Base-by-base conservation (phyloP, 2,888 invertebrate genomes). In the Tinea pellionella region DNA sequence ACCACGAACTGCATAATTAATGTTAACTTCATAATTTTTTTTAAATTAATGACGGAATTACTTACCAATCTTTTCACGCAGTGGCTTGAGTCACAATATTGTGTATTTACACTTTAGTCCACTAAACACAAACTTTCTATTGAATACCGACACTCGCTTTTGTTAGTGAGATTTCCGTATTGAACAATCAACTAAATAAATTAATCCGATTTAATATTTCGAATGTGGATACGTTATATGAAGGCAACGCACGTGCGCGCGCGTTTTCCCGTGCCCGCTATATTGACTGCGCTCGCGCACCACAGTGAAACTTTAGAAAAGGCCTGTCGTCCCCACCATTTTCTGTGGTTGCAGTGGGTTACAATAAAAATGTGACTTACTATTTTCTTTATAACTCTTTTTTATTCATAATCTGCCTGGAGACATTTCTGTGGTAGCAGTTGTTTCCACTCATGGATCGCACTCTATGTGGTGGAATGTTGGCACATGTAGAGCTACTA, bases 221-320 rank as follows among this genome's bases (percentile, higher is more conserved):
- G 41, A 41, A 2, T 41, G 41, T 2, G 3, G 13, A 24, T 24
- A 24, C 24, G 24, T 41, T 13, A 16, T 47, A 15, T 47, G n/a
- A 47, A 47, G 47, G 47, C 47, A 47, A 47, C 47, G 47, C 47
- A 47, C 47, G 47, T 9, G 80, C 78, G 83, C 74, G 73, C 72
- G 71, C 59, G 47, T 70, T 67, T 69, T 66, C 65, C 69, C 65
- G 69, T 74, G 74, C 69, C 72, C 69, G 65, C 19, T 71, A 65
- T 67, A 64, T 64, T 63, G 64, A 80, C 85, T 83, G 83, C 76
- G 77, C 73, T 69, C 65, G 77, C 73, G 75, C 70, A 63, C 63
- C 62, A 2, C 37, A 59, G 59, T 42, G 59, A 59, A 59, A 59
- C 83, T 81, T 73, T 65, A 78, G 81, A 81, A 86, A 84, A 85